Evolutionary conservation across 2,888 invertebrate genomes (phyloP), one percentile per base, ranked within the genome.

Genomic region (Cephonodes hylas): DNA sequence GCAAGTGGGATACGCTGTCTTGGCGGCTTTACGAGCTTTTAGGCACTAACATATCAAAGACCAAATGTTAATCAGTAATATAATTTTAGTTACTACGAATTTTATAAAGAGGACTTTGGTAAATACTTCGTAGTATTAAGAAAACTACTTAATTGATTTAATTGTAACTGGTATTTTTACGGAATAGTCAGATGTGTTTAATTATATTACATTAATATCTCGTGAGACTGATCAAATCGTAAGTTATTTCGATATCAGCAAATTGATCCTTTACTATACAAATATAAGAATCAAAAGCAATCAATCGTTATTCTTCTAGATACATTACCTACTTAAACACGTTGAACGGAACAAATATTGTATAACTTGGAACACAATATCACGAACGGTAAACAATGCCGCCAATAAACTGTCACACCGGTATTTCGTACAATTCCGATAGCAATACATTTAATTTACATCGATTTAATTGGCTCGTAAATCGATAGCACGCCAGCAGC

Each of bases 401-500:
- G 18, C 7, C 48, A 48, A 59, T 38, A 53, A 58, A 48, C 22
- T 53, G 10, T 44, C 23, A 44, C 53, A 53, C 31, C 53, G 53
- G 42, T 60, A 53, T 60, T 42, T 53, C 18, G 38, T 53, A 53
- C 23, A 60, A 53, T 53, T 34, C 60, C 44, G 60, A 63, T 63
- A 64, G 61, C 66, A 63, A 68, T 68, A 66, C 58, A 68, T 68
- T 69, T 66, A 63, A 58, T 65, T 67, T 60, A 64, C 67, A 64
- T 64, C 65, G 68, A 66, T 83, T 84, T 86, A 88, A 90, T 90
- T 89, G 89, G 84, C 75, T 82, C 83, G 82, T 86, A 86, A 87
- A 88, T 85, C 84, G 83, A 85, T 83, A 82, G 79, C 82, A 42
- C 22, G 34, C 59, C 34, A 31, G 59, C 77, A 84, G 84, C 86